phyloP scores from a whole-genome alignment of 2,797 vertebrate species.

The Chaenodraco wilsoni region DNA sequence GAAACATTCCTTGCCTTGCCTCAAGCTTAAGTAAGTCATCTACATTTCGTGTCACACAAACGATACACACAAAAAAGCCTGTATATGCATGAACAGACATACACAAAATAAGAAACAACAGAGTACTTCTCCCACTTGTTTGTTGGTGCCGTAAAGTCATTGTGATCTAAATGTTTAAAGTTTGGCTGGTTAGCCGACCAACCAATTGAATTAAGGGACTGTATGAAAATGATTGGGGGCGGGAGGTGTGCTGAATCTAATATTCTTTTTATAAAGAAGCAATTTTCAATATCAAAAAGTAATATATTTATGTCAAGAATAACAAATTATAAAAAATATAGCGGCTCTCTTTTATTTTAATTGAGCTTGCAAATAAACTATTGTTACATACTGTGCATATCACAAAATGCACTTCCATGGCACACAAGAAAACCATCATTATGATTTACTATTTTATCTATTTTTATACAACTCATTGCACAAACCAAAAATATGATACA shows the following conservation, averaged over 20 bases:
- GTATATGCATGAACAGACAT: slow-evolving; percentile 64
- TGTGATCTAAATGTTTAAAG: slow-evolving; percentile 53
- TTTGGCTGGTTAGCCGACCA: slow-evolving; percentile 20
- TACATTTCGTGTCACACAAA: slow-evolving; percentile 35
- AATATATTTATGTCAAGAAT: slow-evolving; percentile 14
- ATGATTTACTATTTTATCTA: background rate
- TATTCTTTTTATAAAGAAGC: slow-evolving; percentile 3
- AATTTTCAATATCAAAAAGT: slow-evolving; percentile 6
- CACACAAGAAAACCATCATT: slow-evolving; percentile 1
- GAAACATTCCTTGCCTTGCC: slow-evolving; percentile 73
- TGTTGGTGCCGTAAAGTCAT: slow-evolving; percentile 62
- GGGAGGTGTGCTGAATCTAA: background rate
- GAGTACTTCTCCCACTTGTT: slow-evolving; percentile 57
- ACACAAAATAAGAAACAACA: slow-evolving; percentile 39
- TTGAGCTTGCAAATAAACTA: slow-evolving; percentile 1
- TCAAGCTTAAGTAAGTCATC: slow-evolving; percentile 56
- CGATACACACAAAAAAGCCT: slow-evolving; percentile 24
- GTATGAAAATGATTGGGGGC: slow-evolving; percentile 32
- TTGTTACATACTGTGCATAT: background rate
- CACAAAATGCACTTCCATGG: background rate
- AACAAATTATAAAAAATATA: slow-evolving; percentile 14
- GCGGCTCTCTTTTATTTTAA: slow-evolving; percentile 20
- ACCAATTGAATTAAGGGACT: slow-evolving; percentile 40
- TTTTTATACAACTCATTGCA: background rate
- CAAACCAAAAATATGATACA: background rate